phyloP scores from a whole-genome alignment of 1,140 invertebrate species.

The honey bee (Apis mellifera) region Amel_HAv3.1 CM009943.2:10193501-10194000 shows the following conservation, averaged over 20 bases:
- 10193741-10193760: slow-evolving; percentile 6
- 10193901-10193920: slow-evolving; percentile 47
- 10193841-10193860: slow-evolving; percentile 43
- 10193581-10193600: not conserved
- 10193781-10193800: slow-evolving; percentile 24
- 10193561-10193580: slow-evolving; percentile 43
- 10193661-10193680: not conserved
- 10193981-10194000: slow-evolving; percentile 11
- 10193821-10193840: slow-evolving; percentile 63
- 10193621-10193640: not conserved
- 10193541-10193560: slow-evolving; percentile 70
- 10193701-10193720: not conserved
- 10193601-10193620: not conserved
- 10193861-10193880: not conserved
- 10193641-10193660: too few species aligned
- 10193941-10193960: slow-evolving; percentile 61
- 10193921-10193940: slow-evolving; percentile 50
- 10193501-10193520: slow-evolving; percentile 69
- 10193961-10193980: slow-evolving; percentile 49
- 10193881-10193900: not conserved
- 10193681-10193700: too few species aligned
- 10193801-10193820: slow-evolving; percentile 31
- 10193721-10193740: not conserved
- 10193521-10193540: slow-evolving; percentile 73
- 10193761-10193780: slow-evolving; percentile 38